Evolutionary conservation across 2,888 invertebrate genomes (phyloP).

Genomic region (Tortricodes alternella): DNA sequence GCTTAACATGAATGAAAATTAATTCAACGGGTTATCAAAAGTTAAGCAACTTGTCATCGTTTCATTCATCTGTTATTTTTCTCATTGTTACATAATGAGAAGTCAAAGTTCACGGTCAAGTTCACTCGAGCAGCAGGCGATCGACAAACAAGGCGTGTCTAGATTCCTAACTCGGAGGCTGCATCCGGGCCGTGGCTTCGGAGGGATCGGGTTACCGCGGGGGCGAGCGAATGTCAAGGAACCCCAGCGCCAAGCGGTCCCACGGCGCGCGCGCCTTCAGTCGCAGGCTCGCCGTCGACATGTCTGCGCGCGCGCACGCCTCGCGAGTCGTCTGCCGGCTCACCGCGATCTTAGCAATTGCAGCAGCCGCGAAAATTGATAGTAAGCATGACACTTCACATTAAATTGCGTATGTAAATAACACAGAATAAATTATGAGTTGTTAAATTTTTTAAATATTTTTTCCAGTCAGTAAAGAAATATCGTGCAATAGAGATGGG

Average conservation of each 20-base stretch:
- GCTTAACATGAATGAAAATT: neutral
- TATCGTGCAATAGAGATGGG: slow-evolving; percentile 66
- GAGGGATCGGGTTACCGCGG: slow-evolving; percentile 67
- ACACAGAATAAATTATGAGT: neutral
- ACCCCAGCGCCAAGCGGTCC: slow-evolving; percentile 50
- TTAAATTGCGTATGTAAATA: neutral
- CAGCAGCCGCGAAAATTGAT: slow-evolving; percentile 43
- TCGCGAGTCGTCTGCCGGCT: slow-evolving; percentile 37
- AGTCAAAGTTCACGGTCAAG: slow-evolving; percentile 72
- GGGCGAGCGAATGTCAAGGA: slow-evolving; percentile 80
- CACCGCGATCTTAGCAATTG: slow-evolving; percentile 35
- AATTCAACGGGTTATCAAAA: neutral
- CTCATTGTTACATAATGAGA: slow-evolving; percentile 58
- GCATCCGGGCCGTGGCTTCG: slow-evolving; percentile 72
- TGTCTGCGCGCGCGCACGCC: slow-evolving; percentile 70
- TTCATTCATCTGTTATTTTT: slow-evolving; percentile 53
- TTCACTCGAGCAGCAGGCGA: slow-evolving; percentile 58
- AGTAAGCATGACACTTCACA: slow-evolving; percentile 48
- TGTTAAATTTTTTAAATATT: slow-evolving; percentile 7
- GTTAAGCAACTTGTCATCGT: slow-evolving; percentile 19
- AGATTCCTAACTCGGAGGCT: slow-evolving; percentile 75
- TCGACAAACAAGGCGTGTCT: slow-evolving; percentile 68
- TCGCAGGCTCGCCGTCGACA: slow-evolving; percentile 61
- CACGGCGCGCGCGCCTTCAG: slow-evolving; percentile 43
- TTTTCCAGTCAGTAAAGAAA: slow-evolving; percentile 56